Evolutionary conservation across 1,140 invertebrate genomes (phyloP).

Genomic region (Ips typographus): DNA sequence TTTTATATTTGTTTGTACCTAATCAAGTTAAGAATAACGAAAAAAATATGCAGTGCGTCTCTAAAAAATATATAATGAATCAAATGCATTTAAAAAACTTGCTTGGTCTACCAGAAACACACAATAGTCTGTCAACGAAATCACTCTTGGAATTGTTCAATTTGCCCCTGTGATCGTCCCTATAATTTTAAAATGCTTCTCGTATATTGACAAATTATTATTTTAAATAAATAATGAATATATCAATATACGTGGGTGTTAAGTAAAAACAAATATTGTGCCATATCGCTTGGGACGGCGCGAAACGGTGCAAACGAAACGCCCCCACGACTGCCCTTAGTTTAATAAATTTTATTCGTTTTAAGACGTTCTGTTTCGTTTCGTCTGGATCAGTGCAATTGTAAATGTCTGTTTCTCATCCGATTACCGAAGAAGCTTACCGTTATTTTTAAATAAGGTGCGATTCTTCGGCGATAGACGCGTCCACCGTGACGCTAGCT

Average conservation of each 20-base stretch:
- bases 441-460: too few species aligned
- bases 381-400: conserved; percentile 52
- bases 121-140: too few species aligned
- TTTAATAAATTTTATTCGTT: conserved; percentile 40
- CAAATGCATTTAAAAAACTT: too few species aligned
- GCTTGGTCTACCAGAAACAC: too few species aligned
- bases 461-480: too few species aligned
- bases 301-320: conserved; percentile 1
- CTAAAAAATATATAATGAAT: too few species aligned
- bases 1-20: too few species aligned
- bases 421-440: too few species aligned
- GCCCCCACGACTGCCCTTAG: conserved; percentile 46
- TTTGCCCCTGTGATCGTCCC: not conserved
- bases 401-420: conserved; percentile 38
- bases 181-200: not conserved
- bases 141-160: not conserved
- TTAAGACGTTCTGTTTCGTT: conserved; percentile 39
- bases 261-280: conserved; percentile 41
- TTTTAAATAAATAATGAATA: not conserved
- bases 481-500: too few species aligned
- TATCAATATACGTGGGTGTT: not conserved
- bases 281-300: conserved; percentile 36
- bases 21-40: too few species aligned
- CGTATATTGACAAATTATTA: not conserved
- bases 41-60: too few species aligned